Conservation (phyloP, 2,113 vertebrate genomes). For the Asarcornis scutulata region DNA sequence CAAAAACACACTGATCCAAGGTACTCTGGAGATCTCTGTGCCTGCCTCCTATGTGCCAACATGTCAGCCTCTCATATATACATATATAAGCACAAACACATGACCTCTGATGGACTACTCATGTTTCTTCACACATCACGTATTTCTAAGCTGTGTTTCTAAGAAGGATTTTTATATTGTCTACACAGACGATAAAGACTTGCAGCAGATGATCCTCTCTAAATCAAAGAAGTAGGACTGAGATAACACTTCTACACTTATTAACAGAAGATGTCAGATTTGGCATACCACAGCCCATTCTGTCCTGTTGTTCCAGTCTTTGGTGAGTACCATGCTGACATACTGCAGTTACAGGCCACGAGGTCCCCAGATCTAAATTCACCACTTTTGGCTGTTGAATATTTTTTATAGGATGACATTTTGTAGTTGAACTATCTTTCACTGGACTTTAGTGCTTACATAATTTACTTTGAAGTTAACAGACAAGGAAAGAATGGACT, state of each 20-base stretch:
- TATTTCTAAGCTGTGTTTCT: not conserved
- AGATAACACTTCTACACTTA: not conserved
- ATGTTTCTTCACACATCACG: accelerated
- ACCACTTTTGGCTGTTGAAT: not conserved
- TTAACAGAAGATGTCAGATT: not conserved
- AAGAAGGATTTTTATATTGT: too few species aligned
- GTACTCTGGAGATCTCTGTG: not conserved
- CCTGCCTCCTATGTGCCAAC: not conserved
- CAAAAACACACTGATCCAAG: not conserved
- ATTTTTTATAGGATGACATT: not conserved
- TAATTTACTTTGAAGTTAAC: not conserved
- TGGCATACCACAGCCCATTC: not conserved
- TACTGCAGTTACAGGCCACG: not conserved
- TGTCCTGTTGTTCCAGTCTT: not conserved
- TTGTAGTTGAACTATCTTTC: not conserved
- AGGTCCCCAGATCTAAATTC: not conserved
- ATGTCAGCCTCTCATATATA: not conserved
- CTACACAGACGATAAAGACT: not conserved
- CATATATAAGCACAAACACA: not conserved
- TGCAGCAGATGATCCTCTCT: not conserved
- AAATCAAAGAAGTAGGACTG: not conserved
- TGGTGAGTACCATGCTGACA: not conserved
- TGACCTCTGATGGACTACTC: not conserved
- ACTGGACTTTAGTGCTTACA: not conserved
- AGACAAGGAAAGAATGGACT: not conserved